A percentile compares a stretch with the other conserved stretches of the same genome.
Evolutionary conservation across 2,113 vertebrate genomes (phyloP).

Genomic region (Camarhynchus parvulus): DNA sequence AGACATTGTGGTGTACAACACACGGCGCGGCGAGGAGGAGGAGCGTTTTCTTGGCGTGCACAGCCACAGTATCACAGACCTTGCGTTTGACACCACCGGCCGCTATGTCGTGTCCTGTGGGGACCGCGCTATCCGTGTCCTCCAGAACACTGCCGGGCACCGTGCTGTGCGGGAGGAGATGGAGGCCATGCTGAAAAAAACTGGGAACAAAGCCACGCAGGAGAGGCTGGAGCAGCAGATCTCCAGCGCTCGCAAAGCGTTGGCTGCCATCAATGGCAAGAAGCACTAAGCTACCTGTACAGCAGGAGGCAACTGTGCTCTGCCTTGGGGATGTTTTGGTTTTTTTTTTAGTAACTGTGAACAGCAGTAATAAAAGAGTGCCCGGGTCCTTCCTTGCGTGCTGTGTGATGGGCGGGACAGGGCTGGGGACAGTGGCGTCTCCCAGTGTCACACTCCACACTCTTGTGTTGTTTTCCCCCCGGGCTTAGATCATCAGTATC

Average conservation of each 20-base stretch:
- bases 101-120: constrained; percentile 88
- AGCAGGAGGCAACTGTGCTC: background rate
- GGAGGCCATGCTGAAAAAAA: constrained; percentile 85
- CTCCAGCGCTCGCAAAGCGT: constrained; percentile 77
- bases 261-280: constrained; percentile 78
- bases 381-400: fast-evolving
- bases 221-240: constrained; percentile 92
- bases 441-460: fast-evolving
- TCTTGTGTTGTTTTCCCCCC: background rate
- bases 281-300: constrained; percentile 14
- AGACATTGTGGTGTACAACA: constrained; percentile 81
- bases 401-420: fast-evolving
- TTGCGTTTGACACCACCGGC: constrained; percentile 86
- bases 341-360: background rate
- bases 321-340: background rate
- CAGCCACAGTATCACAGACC: constrained; percentile 73
- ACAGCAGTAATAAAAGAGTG: constrained; percentile 11
- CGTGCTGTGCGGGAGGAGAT: constrained; percentile 87
- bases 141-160: constrained; percentile 90
- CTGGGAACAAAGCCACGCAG: constrained; percentile 82
- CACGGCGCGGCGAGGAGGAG: constrained; percentile 80
- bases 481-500: no score
- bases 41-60: constrained; percentile 83
- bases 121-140: constrained; percentile 84
- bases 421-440: fast-evolving